Conservation (phyloP, 2,113 vertebrate species). For the Brachionichthys hirsutus region DNA sequence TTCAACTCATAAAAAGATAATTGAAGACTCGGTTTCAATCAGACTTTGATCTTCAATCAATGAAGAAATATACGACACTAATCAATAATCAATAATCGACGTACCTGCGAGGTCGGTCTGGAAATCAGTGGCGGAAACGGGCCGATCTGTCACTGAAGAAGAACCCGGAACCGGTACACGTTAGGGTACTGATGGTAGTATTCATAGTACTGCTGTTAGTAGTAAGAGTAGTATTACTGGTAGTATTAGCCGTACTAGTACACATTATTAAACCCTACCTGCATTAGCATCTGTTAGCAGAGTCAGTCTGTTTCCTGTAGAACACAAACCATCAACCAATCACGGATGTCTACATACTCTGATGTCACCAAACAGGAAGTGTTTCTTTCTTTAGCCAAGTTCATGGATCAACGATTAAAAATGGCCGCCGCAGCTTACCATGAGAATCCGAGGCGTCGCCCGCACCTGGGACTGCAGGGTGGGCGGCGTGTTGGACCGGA, state of each 20-base stretch:
- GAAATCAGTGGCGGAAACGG: constrained; percentile 10
- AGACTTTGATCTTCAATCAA: background rate
- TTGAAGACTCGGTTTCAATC: too few relatives aligned
- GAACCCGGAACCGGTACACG: too few relatives aligned
- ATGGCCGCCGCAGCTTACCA: background rate
- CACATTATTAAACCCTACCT: constrained; percentile 35
- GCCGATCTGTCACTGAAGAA: constrained; percentile 14
- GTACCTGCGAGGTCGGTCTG: constrained; percentile 40
- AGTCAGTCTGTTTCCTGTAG: constrained; percentile 68
- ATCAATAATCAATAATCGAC: background rate
- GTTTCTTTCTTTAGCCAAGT: background rate
- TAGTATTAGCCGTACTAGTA: too few relatives aligned
- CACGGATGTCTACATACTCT: background rate
- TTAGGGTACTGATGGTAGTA: too few relatives aligned
- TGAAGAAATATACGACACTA: background rate
- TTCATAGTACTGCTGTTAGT: too few relatives aligned
- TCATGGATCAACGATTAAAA: background rate
- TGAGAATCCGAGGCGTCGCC: too few relatives aligned
- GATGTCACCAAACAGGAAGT: background rate
- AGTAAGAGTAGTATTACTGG: too few relatives aligned
- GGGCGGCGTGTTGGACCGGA: constrained; percentile 23
- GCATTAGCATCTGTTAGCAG: constrained; percentile 17
- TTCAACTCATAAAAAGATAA: too few relatives aligned
- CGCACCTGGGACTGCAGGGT: constrained; percentile 9
- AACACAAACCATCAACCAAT: background rate